Evolutionary conservation across 1,140 invertebrate genomes (phyloP).

Genomic region (Carposina sasakii): DNA sequence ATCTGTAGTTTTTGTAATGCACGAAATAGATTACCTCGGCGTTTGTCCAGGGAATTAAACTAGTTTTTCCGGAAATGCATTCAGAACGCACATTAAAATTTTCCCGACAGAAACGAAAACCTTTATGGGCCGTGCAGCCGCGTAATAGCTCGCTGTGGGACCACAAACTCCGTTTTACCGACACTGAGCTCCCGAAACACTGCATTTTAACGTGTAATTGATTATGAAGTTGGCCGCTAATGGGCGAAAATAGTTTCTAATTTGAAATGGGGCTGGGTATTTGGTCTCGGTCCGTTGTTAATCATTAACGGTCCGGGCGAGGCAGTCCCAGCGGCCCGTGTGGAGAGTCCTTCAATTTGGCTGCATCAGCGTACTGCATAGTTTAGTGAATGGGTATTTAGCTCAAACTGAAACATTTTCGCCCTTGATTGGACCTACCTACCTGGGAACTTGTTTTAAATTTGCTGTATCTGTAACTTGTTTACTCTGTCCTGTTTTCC

Average conservation of each 20-base stretch:
- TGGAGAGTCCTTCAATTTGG: conserved; percentile 43
- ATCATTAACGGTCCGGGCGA: conserved; percentile 52
- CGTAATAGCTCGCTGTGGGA: conserved; percentile 66
- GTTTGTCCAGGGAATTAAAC: no score
- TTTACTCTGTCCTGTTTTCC: no score
- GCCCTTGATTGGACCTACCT: no score
- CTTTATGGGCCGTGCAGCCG: conserved; percentile 46
- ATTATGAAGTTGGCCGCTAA: conserved; percentile 71
- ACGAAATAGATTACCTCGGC: no score
- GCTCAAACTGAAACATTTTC: no score
- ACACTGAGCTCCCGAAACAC: conserved; percentile 61
- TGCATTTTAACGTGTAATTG: conserved; percentile 69
- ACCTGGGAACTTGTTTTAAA: no score
- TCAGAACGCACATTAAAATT: conserved; percentile 61
- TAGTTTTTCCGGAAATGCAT: conserved; percentile 38
- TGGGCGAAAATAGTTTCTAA: conserved; percentile 72
- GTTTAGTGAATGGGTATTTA: no score
- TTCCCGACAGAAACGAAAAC: conserved; percentile 64
- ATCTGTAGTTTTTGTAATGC: no score
- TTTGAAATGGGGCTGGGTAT: conserved; percentile 62
- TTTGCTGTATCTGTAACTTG: no score
- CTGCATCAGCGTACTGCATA: no score
- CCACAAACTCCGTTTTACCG: conserved; percentile 71
- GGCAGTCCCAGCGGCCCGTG: conserved; percentile 34
- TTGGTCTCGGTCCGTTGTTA: conserved; percentile 65